Evolutionary conservation across 2,888 invertebrate species (phyloP).

Genomic region (Sisyra terminalis): DNA sequence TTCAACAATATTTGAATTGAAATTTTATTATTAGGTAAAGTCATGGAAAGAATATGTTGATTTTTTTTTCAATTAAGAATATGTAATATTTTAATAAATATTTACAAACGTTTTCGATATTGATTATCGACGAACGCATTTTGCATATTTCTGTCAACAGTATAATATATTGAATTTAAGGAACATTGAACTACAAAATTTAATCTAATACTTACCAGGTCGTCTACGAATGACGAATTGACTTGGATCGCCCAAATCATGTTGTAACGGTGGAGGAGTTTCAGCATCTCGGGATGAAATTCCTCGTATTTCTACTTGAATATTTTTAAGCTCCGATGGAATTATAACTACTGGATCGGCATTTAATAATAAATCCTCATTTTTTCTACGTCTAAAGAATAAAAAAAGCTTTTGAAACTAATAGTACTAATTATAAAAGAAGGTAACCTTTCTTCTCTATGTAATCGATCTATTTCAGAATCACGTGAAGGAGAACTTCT

Average conservation of each 20-base stretch:
- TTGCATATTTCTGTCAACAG: background rate
- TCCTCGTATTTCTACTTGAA: constrained; percentile 3
- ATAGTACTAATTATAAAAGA: background rate
- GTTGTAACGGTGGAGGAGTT: constrained; percentile 1
- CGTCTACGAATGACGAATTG: background rate
- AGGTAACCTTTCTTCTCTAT: background rate
- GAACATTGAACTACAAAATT: background rate
- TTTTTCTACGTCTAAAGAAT: background rate
- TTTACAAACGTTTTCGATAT: too few species aligned
- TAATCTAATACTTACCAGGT: constrained; percentile 1
- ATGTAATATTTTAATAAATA: too few species aligned
- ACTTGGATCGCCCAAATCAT: constrained; percentile 5
- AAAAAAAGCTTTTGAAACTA: background rate
- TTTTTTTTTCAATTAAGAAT: too few species aligned
- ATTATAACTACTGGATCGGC: background rate
- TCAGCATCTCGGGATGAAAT: background rate
- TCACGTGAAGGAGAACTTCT: background rate
- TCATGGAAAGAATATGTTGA: too few species aligned
- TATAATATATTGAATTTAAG: background rate
- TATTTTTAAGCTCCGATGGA: constrained; percentile 2
- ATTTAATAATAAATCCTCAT: constrained; percentile 1
- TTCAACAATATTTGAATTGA: too few species aligned
- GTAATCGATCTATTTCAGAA: background rate
- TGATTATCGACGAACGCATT: too few species aligned
- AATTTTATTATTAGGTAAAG: too few species aligned